Evolutionary conservation across 2,113 vertebrate species (phyloP).

Genomic region (Phylloscopus whistleri): DNA sequence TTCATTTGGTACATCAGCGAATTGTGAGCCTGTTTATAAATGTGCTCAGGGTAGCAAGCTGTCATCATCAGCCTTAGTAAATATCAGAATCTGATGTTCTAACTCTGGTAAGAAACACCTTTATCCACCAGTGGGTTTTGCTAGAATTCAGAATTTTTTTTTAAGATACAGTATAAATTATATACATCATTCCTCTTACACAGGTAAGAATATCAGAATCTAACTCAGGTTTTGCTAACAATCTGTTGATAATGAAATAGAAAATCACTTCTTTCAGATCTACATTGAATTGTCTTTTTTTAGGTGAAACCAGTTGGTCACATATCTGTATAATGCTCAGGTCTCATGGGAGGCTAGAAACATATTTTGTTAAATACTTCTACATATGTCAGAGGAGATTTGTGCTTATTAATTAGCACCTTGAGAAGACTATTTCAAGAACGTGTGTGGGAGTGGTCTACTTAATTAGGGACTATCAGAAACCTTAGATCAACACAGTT

Average conservation of each 20-base stretch:
- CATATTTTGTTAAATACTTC: neutral
- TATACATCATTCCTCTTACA: neutral
- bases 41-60: neutral
- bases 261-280: neutral
- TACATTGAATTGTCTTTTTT: neutral
- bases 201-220: neutral
- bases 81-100: neutral
- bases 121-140: accelerated
- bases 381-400: neutral
- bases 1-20: neutral
- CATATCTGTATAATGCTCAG: neutral
- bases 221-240: neutral
- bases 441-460: neutral
- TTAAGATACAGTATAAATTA: neutral
- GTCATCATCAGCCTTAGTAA: neutral
- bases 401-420: slow-evolving; percentile 26
- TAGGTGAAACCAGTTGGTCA: neutral
- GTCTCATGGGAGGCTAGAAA: neutral
- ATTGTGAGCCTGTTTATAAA: neutral
- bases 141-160: neutral
- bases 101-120: neutral
- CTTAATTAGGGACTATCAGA: slow-evolving; percentile 17
- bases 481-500: neutral
- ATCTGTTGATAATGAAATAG: neutral
- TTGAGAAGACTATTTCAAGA: slow-evolving; percentile 12